Evolutionary conservation across 1,140 invertebrate species (phyloP).

Genomic region (Hylyphantes graminicola): DNA sequence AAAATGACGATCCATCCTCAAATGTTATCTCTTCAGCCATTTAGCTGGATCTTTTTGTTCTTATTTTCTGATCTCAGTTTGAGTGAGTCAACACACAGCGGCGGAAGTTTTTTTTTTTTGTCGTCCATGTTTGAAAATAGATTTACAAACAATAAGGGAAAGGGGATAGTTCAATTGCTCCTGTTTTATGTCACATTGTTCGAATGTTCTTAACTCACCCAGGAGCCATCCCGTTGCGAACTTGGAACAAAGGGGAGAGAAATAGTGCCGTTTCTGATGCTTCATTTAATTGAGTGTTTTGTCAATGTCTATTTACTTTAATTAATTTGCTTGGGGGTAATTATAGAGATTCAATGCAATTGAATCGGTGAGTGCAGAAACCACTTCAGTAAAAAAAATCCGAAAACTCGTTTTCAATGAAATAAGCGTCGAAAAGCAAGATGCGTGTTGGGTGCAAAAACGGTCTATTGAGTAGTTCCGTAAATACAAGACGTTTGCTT

Average conservation of each 20-base stretch:
- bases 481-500: no score
- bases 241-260: neutral
- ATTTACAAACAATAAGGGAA: neutral
- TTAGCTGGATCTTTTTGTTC: neutral
- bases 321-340: no score
- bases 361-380: no score
- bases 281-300: neutral
- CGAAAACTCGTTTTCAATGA: no score
- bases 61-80: neutral
- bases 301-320: no score
- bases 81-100: constrained; percentile 7
- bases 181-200: constrained; percentile 19
- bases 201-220: neutral
- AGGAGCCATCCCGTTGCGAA: neutral
- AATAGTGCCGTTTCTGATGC: neutral
- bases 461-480: no score
- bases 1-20: constrained; percentile 24
- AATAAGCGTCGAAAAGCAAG: no score
- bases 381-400: no score
- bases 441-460: no score
- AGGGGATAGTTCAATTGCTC: neutral
- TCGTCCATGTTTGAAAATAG: neutral
- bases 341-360: no score
- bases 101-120: constrained; percentile 20
- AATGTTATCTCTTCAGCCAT: constrained; percentile 16